Base-by-base conservation (phyloP, 2,797 vertebrate genomes). In the Microtus agrestis region DNA sequence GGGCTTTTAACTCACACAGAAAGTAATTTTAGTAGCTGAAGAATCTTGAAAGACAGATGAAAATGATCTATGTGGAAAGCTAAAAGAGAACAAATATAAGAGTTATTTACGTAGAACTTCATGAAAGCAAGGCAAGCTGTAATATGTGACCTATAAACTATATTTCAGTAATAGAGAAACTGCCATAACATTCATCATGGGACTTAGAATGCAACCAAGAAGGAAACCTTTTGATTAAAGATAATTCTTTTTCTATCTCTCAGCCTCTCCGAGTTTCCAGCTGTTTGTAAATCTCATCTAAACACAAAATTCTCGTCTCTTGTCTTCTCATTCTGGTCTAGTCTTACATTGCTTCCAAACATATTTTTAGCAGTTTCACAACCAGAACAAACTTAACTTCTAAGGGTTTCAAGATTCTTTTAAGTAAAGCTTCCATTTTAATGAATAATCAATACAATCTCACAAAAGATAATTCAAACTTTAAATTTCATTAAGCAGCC, bases 1-100 rank as follows among this genome's bases (percentile, higher is more conserved):
- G 91, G 80, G 59, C 59, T 97, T 97, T 96, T 97, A 97, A 96
- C 90, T 91, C 93, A 89, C 89, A 91, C 21, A 96, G 80, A 96
- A 95, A 95, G 87, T 95, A 97, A 96, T 97, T 94, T 95, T 82
- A 86, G 94, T 85, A 89, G 82, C 73, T 91, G 92, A 91, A 86
- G 56, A 54, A 90, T 95, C 71, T 73, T 79, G 80, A 96, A 97
- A 97, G 94, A 97, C 97, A 97, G 96, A 95, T 40, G 93, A 89
- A 97, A 96, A 96, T 96, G 96, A 97, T 97, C 59, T 92, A 97
- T 97, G 89, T 85, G 65, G 54, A 96, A 86, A 54, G 23, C 77
- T 86, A 87, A 91, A 48, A 84, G 25, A 96, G 77, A 95, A 95
- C 77, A 95, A 97, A 97, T 85, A 94, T 34, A 10, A 94, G 82